phyloP scores from a whole-genome alignment of 2,888 invertebrate species.

The Synanthedon andrenaeformis region DNA sequence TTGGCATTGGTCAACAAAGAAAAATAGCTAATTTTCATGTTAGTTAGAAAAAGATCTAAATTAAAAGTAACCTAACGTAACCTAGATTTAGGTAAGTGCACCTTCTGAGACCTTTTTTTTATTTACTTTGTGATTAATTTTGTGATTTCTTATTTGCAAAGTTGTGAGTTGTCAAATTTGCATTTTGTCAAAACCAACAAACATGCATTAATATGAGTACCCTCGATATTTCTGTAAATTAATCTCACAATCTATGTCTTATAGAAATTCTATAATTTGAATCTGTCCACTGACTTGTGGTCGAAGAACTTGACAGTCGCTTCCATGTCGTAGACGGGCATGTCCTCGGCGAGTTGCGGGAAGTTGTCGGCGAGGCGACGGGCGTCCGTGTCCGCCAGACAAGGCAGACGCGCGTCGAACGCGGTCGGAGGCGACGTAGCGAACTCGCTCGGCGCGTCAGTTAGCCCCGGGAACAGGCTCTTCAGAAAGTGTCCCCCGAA shows the following conservation, averaged over 20 bases:
- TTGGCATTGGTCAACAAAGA: too few species aligned
- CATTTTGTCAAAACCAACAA: neutral
- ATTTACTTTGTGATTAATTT: neutral
- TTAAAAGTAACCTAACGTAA: too few species aligned
- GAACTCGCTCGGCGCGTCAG: constrained; percentile 85
- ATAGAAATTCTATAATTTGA: too few species aligned
- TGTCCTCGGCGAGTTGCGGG: constrained; percentile 75
- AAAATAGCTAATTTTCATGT: too few species aligned
- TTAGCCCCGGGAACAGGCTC: constrained; percentile 90
- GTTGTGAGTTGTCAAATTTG: neutral
- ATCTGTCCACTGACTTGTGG: constrained; percentile 49
- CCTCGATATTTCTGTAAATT: too few species aligned
- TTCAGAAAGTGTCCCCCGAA: constrained; percentile 89
- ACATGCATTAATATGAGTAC: neutral
- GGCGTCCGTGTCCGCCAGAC: constrained; percentile 72
- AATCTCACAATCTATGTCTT: too few species aligned
- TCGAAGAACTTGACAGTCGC: constrained; percentile 79
- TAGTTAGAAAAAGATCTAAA: too few species aligned
- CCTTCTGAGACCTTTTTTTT: too few species aligned
- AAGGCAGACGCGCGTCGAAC: constrained; percentile 80
- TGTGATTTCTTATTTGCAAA: neutral
- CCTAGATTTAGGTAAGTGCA: neutral
- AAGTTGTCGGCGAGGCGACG: constrained; percentile 73
- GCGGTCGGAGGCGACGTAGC: constrained; percentile 82
- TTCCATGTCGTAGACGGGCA: constrained; percentile 77